Conservation (phyloP, 2,113 vertebrate genomes). For the Oreotragus oreotragus region DNA sequence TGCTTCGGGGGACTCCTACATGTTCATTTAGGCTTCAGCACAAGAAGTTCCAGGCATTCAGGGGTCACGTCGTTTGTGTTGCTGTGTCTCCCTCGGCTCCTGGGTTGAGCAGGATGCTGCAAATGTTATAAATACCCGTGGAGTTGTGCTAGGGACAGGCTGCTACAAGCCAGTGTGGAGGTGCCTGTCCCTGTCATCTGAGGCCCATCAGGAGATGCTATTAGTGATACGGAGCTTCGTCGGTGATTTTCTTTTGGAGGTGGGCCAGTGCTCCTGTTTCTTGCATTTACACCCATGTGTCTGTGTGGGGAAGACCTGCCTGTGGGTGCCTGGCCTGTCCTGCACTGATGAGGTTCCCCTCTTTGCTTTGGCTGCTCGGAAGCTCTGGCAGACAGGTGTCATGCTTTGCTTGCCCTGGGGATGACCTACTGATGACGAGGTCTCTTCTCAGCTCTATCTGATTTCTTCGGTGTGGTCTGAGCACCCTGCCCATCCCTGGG, state of each 20-base stretch:
- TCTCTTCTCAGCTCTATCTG: neutral
- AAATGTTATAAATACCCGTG: accelerated
- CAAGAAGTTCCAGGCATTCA: neutral
- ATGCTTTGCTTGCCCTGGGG: neutral
- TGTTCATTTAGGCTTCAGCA: neutral
- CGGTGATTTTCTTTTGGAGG: neutral
- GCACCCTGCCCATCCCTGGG: accelerated
- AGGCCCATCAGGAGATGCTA: accelerated
- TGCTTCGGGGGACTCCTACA: neutral
- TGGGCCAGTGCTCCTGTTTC: neutral
- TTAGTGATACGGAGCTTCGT: neutral
- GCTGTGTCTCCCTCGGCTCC: neutral
- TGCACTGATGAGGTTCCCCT: neutral
- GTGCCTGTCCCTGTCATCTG: neutral
- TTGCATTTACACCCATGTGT: neutral
- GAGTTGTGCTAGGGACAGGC: too few species aligned
- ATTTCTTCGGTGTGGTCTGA: neutral
- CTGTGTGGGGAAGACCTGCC: neutral
- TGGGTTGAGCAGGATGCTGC: neutral
- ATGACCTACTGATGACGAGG: neutral
- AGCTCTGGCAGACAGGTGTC: neutral
- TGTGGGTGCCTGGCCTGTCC: neutral
- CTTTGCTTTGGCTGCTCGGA: neutral
- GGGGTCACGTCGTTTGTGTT: accelerated
- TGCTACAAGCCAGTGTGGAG: neutral